Percentiles rank a stretch among this genome's conserved stretches.
Evolutionary conservation across 2,113 vertebrate genomes (phyloP).

Genomic region (Mionectes macconnelli): DNA sequence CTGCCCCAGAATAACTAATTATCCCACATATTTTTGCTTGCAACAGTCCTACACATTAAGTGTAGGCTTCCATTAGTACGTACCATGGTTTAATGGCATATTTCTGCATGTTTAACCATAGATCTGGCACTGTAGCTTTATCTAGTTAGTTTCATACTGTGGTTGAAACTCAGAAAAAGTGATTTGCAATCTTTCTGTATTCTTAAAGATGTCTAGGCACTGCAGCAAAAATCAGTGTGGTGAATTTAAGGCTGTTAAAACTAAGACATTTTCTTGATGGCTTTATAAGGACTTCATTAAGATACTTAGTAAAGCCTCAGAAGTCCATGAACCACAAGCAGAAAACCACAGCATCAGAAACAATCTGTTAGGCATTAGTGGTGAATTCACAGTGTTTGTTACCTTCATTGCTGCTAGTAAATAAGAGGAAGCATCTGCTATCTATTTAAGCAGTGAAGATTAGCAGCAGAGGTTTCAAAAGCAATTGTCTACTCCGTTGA

Average conservation of each 20-base stretch:
- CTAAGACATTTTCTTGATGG: neutral
- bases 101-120: neutral
- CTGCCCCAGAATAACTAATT: neutral
- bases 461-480: neutral
- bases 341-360: slow-evolving; percentile 3
- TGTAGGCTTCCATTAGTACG: neutral
- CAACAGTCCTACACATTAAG: neutral
- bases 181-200: neutral
- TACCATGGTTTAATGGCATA: neutral
- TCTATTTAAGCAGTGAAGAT: neutral
- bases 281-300: neutral
- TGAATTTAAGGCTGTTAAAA: neutral
- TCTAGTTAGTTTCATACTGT: neutral
- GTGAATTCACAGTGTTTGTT: neutral
- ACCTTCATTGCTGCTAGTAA: neutral
- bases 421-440: neutral
- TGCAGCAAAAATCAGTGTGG: neutral
- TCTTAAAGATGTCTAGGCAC: neutral
- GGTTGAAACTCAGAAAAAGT: neutral
- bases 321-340: neutral
- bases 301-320: neutral
- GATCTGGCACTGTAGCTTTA: accelerated
- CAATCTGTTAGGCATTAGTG: neutral
- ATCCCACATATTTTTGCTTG: neutral
- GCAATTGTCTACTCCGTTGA: neutral